Conservation (phyloP, 1,140 invertebrate species). For the Mycetomoellerius zeteki region DNA sequence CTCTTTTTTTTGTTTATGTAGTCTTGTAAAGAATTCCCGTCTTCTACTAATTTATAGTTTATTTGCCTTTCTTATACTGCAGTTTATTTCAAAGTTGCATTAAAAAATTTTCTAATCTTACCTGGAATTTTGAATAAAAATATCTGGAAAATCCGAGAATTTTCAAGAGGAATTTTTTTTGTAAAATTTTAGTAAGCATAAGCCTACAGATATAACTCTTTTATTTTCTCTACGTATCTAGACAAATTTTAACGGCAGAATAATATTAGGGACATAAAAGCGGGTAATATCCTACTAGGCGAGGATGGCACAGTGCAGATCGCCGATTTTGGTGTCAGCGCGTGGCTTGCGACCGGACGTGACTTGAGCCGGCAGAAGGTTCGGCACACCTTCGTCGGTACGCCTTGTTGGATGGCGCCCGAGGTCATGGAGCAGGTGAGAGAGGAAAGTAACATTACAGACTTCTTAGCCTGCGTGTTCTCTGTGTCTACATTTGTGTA, state of each 20-base stretch:
- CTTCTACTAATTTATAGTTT: too few relatives aligned
- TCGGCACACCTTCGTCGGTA: conserved; percentile 98
- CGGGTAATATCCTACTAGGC: conserved; percentile 98
- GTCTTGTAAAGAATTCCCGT: too few relatives aligned
- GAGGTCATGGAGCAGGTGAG: conserved; percentile 99
- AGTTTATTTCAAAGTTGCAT: too few relatives aligned
- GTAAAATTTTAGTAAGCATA: too few relatives aligned
- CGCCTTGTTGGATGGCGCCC: conserved; percentile 99
- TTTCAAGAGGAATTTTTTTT: too few relatives aligned
- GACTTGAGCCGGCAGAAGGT: conserved; percentile 98
- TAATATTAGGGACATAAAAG: conserved; percentile 95
- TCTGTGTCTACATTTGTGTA: conserved; percentile 77
- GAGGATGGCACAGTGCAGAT: conserved; percentile 99
- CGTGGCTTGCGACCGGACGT: conserved; percentile 96
- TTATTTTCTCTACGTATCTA: conserved; percentile 30
- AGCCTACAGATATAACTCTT: neutral
- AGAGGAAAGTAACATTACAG: conserved; percentile 87
- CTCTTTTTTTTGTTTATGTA: too few relatives aligned
- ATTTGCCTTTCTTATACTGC: too few relatives aligned
- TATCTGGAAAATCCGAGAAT: too few relatives aligned
- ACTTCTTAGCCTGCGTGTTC: conserved; percentile 86
- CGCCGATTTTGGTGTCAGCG: conserved; percentile 97
- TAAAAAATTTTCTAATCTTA: too few relatives aligned
- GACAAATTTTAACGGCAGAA: conserved; percentile 71
- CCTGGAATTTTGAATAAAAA: too few relatives aligned